Evolutionary conservation across 2,797 vertebrate genomes (phyloP).

Genomic region (Poeciliopsis turneri): DNA sequence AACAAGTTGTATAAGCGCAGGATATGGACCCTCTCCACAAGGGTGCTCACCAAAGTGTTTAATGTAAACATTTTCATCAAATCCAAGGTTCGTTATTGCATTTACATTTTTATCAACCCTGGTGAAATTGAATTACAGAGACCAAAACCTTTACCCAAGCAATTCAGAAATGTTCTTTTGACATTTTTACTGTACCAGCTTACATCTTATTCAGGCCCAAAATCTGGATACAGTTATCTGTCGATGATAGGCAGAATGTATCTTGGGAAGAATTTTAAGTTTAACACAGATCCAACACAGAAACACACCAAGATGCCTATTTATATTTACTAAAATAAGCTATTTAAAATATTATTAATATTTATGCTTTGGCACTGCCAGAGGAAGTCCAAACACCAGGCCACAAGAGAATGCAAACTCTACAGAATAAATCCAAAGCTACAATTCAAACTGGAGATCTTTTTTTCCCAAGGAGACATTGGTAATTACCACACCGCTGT

Average conservation of each 20-base stretch:
- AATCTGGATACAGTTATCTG: neutral
- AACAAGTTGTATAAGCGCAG: slow-evolving; percentile 48
- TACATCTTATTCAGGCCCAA: neutral
- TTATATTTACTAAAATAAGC: neutral
- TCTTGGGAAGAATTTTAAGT: neutral
- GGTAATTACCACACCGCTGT: neutral
- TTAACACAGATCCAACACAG: neutral
- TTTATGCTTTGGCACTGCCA: neutral
- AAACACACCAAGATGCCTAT: neutral
- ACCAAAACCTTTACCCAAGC: neutral
- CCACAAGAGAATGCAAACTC: neutral
- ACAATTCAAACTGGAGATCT: neutral
- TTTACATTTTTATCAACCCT: neutral
- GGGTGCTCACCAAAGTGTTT: slow-evolving; percentile 17
- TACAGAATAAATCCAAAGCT: neutral
- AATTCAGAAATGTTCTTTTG: neutral
- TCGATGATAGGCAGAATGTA: neutral
- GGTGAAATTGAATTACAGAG: neutral
- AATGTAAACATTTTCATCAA: slow-evolving; percentile 1
- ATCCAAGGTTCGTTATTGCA: neutral
- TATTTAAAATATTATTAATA: neutral
- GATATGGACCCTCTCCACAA: slow-evolving; percentile 10
- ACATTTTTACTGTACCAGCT: neutral
- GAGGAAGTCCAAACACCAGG: neutral
- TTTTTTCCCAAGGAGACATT: neutral